These are phyloP conservation scores for Omphaloscelis lunosa DNA, from an alignment of 2,888 invertebrate species.

Conservation along the genomic window DNA sequence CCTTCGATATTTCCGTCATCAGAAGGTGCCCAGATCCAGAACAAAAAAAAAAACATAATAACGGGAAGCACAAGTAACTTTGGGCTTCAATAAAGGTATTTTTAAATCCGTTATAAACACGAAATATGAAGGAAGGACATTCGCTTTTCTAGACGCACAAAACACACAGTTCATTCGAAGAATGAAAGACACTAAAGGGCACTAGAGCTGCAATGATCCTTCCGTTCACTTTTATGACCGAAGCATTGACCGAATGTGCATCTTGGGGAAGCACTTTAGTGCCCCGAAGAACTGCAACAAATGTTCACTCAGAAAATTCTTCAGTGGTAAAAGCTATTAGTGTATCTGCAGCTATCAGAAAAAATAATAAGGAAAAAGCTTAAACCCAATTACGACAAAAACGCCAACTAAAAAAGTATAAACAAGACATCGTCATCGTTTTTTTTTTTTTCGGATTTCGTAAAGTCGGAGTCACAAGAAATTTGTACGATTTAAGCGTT, in stretches of 20 bases:
- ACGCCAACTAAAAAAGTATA: no score
- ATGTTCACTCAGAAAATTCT: not conserved
- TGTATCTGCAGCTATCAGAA: no score
- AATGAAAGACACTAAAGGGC: constrained; percentile 9
- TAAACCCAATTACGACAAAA: no score
- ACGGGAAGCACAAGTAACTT: no score
- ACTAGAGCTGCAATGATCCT: constrained; percentile 24
- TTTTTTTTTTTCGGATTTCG: no score
- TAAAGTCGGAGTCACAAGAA: no score
- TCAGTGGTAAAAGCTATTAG: not conserved
- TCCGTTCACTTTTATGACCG: constrained; percentile 37
- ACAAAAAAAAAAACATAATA: not conserved
- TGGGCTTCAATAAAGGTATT: not conserved
- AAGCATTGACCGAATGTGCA: constrained; percentile 36
- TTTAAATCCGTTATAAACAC: not conserved
- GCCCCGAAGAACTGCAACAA: constrained; percentile 12
- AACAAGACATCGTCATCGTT: no score
- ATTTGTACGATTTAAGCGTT: no score
- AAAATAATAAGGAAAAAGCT: no score
- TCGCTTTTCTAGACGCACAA: not conserved
- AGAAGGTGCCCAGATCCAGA: not conserved
- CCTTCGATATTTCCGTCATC: not conserved
- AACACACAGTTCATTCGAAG: not conserved
- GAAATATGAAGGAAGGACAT: not conserved
- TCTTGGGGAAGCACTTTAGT: constrained; percentile 16